Evolutionary conservation across 2,888 invertebrate genomes (phyloP), one percentile per base, ranked within the genome.

Genomic region (Colletes collaris): DNA sequence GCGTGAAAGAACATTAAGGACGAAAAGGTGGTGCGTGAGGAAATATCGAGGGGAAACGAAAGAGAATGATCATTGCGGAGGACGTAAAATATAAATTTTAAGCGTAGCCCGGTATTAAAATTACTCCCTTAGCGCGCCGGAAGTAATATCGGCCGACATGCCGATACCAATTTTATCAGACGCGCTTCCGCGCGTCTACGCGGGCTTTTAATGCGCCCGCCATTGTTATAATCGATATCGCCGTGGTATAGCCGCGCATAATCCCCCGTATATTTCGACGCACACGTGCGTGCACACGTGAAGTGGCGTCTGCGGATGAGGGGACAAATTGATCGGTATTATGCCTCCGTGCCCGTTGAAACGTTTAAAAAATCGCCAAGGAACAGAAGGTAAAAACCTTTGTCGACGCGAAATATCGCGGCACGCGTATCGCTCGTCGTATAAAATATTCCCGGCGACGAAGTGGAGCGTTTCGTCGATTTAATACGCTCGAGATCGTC

Each of bases 201-300:
- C 2, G 46, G 5, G 13, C 10, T 59, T 62, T 53, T 59, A 62
- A 69, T 63, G 73, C 69, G 40, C 70, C 70, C 70, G 68, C 71
- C 72, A 77, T 65, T 69, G 84, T 77, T 69, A 73, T 79, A 82
- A 84, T 85, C 84, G 82, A 84, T 84, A 82, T 70, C 56, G 65
- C 19, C 44, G 16, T 49, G 10, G 19, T 75, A 70, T 70, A 76
- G 76, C 62, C 56, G 62, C 62, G 67, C 75, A 77, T 82, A 82
- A 84, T 84, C 67, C 74, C 52, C 40, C 37, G 59, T 74, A 56
- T 60, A 62, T 58, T 59, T 69, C 52, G 40, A 55, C 55, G 62
- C 60, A 66, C 73, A 60, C 59, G 50, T 52, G 50, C 50, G 56
- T n/a, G 55, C 37, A 55, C 44, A 62, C 8, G 59, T 49, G 58